Evolutionary conservation across 2,113 vertebrate genomes (phyloP).

Genomic region (Crypturellus undulatus): DNA sequence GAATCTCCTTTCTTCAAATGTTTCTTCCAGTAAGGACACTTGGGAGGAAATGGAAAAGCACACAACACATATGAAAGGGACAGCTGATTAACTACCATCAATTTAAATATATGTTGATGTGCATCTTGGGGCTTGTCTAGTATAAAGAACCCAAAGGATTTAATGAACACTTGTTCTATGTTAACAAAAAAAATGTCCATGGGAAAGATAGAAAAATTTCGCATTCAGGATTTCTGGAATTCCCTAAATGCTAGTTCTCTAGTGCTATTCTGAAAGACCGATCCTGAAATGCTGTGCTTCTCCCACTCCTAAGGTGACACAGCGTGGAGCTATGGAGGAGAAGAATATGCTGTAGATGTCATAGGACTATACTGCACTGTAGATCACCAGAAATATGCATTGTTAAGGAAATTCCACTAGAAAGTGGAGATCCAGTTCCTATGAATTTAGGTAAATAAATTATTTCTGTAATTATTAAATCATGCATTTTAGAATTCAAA

Average conservation of each 20-base stretch:
- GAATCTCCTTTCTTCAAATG: neutral
- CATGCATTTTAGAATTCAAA: neutral
- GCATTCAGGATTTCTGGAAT: neutral
- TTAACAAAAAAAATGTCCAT: neutral
- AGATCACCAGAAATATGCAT: neutral
- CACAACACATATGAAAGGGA: neutral
- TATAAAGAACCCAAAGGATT: neutral
- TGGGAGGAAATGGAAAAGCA: neutral
- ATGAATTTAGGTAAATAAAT: neutral
- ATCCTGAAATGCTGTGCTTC: neutral
- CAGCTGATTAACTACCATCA: neutral
- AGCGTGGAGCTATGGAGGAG: neutral
- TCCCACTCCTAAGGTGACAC: neutral
- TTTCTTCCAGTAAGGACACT: neutral
- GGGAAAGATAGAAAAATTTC: neutral
- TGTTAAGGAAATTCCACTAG: neutral
- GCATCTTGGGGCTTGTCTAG: neutral
- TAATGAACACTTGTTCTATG: neutral
- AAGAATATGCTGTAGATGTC: rapidly evolving
- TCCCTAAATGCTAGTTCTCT: neutral
- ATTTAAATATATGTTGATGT: neutral
- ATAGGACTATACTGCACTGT: neutral
- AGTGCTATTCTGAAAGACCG: neutral
- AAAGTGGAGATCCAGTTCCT: neutral
- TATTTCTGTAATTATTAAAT: neutral